Conservation (phyloP, 2,797 vertebrate species). For the Agapornis canus region DNA sequence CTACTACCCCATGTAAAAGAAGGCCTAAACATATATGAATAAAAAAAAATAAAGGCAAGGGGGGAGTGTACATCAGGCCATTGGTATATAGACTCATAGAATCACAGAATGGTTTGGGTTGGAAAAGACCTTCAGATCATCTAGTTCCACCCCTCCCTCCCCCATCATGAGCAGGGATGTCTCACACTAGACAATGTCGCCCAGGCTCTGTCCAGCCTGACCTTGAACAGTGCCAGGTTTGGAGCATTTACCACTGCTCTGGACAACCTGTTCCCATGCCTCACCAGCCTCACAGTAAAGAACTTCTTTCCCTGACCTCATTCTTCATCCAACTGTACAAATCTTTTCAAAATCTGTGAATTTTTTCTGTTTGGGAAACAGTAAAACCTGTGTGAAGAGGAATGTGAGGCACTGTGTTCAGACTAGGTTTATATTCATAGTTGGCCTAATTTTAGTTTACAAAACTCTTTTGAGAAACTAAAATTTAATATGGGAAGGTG, state of each 20-base stretch:
- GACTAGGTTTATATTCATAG: background rate
- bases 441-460: constrained; percentile 12
- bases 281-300: background rate
- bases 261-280: background rate
- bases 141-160: background rate
- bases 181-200: background rate
- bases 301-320: background rate
- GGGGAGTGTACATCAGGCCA: background rate
- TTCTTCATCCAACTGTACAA: background rate
- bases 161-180: background rate
- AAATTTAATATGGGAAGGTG: background rate
- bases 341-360: background rate
- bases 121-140: background rate
- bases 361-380: background rate
- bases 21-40: background rate
- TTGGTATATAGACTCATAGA: background rate
- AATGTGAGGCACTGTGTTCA: background rate
- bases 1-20: background rate
- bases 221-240: background rate
- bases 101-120: background rate
- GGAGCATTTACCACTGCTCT: background rate
- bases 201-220: background rate
- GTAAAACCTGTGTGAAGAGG: background rate
- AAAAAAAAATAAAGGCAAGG: no score
- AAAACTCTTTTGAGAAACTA: constrained; percentile 19